Base-by-base conservation (phyloP, 2,113 vertebrate genomes). In the Epinephelus fuscoguttatus region DNA sequence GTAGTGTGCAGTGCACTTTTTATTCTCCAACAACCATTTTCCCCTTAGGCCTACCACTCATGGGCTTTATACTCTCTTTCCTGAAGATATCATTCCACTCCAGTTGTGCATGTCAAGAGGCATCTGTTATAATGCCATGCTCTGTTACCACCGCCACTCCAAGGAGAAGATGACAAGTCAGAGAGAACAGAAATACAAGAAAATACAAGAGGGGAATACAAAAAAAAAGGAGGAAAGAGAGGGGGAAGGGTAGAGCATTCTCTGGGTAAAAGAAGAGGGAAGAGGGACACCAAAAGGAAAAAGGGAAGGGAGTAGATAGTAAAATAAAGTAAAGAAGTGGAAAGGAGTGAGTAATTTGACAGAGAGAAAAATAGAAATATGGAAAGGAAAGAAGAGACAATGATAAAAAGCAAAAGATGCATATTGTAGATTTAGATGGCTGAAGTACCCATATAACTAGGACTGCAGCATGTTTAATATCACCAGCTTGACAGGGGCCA, bases 101-200 rank as follows among this genome's bases (percentile, higher is more conserved):
- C 69, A 84, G 68, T 74, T 57, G 72, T 76, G 70, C 70, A 85
- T 85, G 77, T 73, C 40, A 79, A 72, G 57, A 84, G 53, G 47
- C 90, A 91, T 84, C 85, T 89, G 90, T 70, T 81, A 4, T 55
- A 74, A 78, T 75, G 74, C 53, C 40, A 60, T 3, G 62, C 75
- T 79, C 57, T 50, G 80, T 80, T 83, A 59, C 30, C 55, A 14
- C 68, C n/a, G 77, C 50, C 45, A 60, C 87, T 80, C 78, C 53
- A 59, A 73, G 69, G 87, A 72, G 52, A 19, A 37, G 13, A 56
- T 37, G 66, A 47, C 52, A 50, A 18, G 47, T 15, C 13, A 50
- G n/a, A 30, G 13, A 57, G 21, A 45, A 30, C 45, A 23, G 8
- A 68, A 17, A 3, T 13, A 37, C 33, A 37, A 37, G 33, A 63